Evolutionary conservation across 2,888 invertebrate genomes (phyloP).

Genomic region (Mimumesa dahlbomi): DNA sequence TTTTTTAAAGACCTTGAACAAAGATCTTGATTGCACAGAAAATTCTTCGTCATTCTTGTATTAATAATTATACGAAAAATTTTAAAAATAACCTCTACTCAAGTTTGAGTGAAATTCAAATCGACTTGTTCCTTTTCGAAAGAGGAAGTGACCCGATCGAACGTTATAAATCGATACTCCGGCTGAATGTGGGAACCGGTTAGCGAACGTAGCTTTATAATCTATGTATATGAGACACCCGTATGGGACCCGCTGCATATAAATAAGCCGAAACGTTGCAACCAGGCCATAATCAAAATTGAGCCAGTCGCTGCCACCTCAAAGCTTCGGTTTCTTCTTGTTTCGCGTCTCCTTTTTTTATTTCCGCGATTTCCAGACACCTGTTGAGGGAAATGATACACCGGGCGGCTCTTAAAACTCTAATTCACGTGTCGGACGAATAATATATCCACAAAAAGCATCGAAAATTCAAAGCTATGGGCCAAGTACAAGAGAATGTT

Average conservation of each 20-base stretch:
- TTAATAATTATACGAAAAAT: background rate
- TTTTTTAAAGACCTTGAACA: background rate
- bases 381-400: too few species aligned
- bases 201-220: slow-evolving; percentile 19
- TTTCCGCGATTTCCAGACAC: too few species aligned
- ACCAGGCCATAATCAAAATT: slow-evolving; percentile 25
- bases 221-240: background rate
- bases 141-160: slow-evolving; percentile 31
- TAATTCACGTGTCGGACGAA: too few species aligned
- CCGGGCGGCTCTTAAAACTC: too few species aligned
- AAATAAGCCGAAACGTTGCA: slow-evolving; percentile 21
- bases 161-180: slow-evolving; percentile 15
- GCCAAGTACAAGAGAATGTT: too few species aligned
- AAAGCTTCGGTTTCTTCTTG: background rate
- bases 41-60: too few species aligned
- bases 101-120: slow-evolving; percentile 19
- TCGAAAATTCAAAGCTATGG: too few species aligned
- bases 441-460: too few species aligned
- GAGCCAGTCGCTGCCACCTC: background rate
- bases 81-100: too few species aligned
- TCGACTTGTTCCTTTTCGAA: slow-evolving; percentile 19
- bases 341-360: too few species aligned
- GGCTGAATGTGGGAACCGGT: slow-evolving; percentile 31
- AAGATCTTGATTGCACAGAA: too few species aligned
- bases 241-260: background rate